Evolutionary conservation across 1,140 invertebrate species (phyloP), one percentile per base, ranked within the genome.

Genomic region (Drosophila rhopaloa): DNA sequence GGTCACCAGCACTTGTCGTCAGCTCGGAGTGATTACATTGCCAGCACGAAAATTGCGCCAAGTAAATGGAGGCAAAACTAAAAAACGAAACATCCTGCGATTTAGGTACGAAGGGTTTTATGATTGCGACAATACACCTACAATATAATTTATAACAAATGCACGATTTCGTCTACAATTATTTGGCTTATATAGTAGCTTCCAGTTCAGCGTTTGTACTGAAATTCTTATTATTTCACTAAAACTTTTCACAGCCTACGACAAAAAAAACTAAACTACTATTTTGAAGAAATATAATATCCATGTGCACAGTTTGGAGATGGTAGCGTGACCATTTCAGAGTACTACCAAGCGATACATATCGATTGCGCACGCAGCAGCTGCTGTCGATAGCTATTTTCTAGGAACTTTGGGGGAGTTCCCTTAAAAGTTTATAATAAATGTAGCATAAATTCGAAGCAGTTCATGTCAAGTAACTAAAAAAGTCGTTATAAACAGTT

Each of bases 231-330:
- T n/a, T 14, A 14, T n/a, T 73, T 73, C 37, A 62, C 56, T 74
- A 44, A 75, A 75, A 75, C 57, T 74, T 56, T 56, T 75, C 68
- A 74, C 72, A 74, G 71, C 57, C 71, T 55, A 75, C 70, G 57
- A 68, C 56, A 68, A 68, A 38, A 54, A 60, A 44, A 55, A 63
- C 50, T 63, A 63, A 63, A 43, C 50, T 44, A 62, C 48, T 62
- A 37, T 59, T 67, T 67, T 67, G 47, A 60, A 51, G 57, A 32
- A 48, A 48, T 19, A 19, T 11, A 46, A 58, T 50, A 32, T 53
- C 63, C 63, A 67, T 68, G 65, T 60, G 65, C 65, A 59, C 65
- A 68, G 40, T 62, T 41, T 59, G 2, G 44, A 19, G 57, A 37
- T 48, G 57, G 4, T 10, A 16, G 11, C 32, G 32, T 37, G 50